These are phyloP conservation scores for Pangasius mekongensis DNA, from an alignment of 2,797 vertebrate species.

Conservation along the genomic window DNA sequence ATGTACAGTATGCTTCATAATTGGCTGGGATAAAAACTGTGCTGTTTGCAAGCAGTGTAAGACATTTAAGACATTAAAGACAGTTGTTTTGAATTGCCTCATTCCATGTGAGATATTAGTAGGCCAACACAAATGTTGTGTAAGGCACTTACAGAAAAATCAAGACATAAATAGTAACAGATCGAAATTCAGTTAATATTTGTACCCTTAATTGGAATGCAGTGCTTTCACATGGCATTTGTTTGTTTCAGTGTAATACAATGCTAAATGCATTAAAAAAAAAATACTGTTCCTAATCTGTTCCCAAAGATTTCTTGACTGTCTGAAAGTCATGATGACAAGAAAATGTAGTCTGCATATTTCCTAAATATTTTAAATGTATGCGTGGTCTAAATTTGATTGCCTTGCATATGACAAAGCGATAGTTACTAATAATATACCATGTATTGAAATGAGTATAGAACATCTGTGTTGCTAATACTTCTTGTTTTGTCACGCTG, in stretches of 20 bases:
- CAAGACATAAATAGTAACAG: background rate
- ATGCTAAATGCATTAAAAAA: no score
- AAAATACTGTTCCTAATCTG: background rate
- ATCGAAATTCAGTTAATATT: background rate
- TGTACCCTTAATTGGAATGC: background rate
- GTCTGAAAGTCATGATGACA: background rate
- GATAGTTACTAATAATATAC: background rate
- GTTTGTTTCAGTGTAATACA: background rate
- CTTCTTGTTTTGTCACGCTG: background rate
- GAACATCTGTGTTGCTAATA: background rate
- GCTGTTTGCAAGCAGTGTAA: background rate
- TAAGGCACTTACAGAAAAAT: background rate
- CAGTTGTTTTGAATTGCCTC: background rate
- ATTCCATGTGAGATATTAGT: background rate
- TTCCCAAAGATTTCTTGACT: background rate
- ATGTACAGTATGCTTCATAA: background rate
- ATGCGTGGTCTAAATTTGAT: no score
- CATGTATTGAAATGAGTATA: background rate
- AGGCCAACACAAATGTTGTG: background rate
- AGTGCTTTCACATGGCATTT: background rate
- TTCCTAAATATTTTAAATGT: background rate
- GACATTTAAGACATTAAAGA: background rate
- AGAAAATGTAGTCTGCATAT: background rate
- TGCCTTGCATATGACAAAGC: background rate
- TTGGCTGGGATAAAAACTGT: background rate